Base-by-base conservation (phyloP, 2,797 vertebrate genomes). In the Otolemur crassicaudatus region DNA sequence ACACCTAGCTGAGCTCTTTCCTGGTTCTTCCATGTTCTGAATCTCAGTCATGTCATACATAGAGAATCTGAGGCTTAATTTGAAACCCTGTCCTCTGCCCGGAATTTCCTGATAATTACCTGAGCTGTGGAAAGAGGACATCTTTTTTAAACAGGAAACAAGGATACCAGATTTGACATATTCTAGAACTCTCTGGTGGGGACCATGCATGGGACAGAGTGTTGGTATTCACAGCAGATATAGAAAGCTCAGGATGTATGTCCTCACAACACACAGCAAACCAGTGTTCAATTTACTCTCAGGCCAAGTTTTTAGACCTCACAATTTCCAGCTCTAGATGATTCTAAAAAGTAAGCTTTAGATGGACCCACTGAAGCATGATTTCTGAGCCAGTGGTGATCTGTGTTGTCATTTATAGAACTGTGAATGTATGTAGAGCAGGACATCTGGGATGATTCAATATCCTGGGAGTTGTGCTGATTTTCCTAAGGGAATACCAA, bases 1-100 rank as follows among this genome's bases (percentile, higher is more conserved):
- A 88, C n/a, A 96, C 40, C 84, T 40, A 90, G 73, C 81, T 97
- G 77, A 88, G 91, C 75, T 77, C 60, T 88, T 90, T 34, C 56
- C 81, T 65, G 67, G 31, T 77, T 58, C 82, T 84, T 31, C 72
- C 56, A 53, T 29, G 60, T 61, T 90, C 69, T 11, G 60, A 79
- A 90, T 82, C 73, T 22, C 40, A 73, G 72, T 16, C 22, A 17
- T 23, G 7, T 20, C 56, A 80, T 29, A 40, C 7, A 40, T 14
- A 79, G 34, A 83, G 53, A 40, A 63, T 46, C 60, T 23, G 12
- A 90, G 65, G 40, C 29, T 82, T 90, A 67, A 65, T 20, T n/a
- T 4, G 61, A 91, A 43, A 43, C 5, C 40, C 60, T 69, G 75
- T 84, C 31, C 20, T 60, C 85, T 7, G 6, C 0, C 27, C 76